Conservation (phyloP, 2,113 vertebrate genomes). For the Tinamus guttatus region DNA sequence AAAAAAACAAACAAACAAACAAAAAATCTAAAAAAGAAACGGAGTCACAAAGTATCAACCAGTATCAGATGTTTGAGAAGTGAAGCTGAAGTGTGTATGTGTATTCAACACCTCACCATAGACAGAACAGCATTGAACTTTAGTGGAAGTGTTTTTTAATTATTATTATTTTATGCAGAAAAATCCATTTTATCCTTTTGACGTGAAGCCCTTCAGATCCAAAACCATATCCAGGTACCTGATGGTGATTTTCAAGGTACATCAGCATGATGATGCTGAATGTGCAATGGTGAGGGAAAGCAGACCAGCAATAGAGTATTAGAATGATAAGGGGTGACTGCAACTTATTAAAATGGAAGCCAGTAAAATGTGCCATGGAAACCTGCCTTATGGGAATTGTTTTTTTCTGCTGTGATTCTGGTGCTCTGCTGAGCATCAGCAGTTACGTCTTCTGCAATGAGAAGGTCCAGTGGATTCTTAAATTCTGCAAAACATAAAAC, state of each 20-base stretch:
- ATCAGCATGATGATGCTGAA: neutral
- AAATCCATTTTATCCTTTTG: neutral
- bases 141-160: neutral
- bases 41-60: neutral
- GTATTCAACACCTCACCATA: neutral
- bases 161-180: neutral
- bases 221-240: neutral
- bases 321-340: neutral
- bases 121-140: neutral
- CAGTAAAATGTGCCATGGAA: rapidly evolving
- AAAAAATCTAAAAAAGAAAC: neutral
- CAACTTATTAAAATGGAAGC: neutral
- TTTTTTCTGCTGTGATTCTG: neutral
- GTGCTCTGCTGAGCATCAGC: neutral
- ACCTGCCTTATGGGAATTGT: neutral
- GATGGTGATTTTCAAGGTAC: neutral
- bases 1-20: neutral
- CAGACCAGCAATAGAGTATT: neutral
- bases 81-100: neutral
- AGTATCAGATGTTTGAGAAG: neutral
- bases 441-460: neutral
- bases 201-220: neutral
- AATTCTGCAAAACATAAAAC: neutral
- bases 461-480: neutral
- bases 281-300: neutral